Evolutionary conservation across 2,888 invertebrate genomes (phyloP), one percentile per base, ranked within the genome.

Genomic region (Lasioglossum pauxillum): DNA sequence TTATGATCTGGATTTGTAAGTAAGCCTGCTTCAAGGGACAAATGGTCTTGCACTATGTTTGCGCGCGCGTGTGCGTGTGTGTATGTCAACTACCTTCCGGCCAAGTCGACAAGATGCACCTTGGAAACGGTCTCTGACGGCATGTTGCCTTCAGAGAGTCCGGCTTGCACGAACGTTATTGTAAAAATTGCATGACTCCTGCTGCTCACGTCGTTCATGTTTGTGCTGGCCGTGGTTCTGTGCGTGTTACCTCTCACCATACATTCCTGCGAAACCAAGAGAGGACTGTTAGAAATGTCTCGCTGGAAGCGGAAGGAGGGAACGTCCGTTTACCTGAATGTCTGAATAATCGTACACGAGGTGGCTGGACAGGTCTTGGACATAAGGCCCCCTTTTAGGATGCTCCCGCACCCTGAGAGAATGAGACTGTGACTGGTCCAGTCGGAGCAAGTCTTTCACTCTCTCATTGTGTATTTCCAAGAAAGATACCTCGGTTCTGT

Each of bases 141-240:
- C 96, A 98, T 97, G 95, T 98, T 97, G 95, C 97, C 97, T 0
- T 96, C 95, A 90, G 96, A 95, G 93, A 98, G 98, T 91, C 97
- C 97, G 76, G 98, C 98, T 95, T 98, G 98, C 86, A 98, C 98
- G 96, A 98, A 98, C 53, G 98, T 98, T 95, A 98, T 97, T 77
- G 98, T 98, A 95, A 98, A 98, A 94, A 98, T 98, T 89, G 98
- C 98, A 96, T 98, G 98, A 96, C 98, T 98, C 93, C 98, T 96
- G 94, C 98, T 98, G 95, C 98, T 98, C 91, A 98, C 98, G 95
- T 98, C 98, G 96, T 98, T 98, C 98, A 98, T 98, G 95, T 98
- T 98, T 83, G 98, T 98, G 92, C 98, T 97, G 72, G 98, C 98
- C 4, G 98, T 98, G 38, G 98, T 98, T 90, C 98, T 96, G 94